Base-by-base conservation (phyloP, 2,888 invertebrate species). In the Pammene aurita region DNA sequence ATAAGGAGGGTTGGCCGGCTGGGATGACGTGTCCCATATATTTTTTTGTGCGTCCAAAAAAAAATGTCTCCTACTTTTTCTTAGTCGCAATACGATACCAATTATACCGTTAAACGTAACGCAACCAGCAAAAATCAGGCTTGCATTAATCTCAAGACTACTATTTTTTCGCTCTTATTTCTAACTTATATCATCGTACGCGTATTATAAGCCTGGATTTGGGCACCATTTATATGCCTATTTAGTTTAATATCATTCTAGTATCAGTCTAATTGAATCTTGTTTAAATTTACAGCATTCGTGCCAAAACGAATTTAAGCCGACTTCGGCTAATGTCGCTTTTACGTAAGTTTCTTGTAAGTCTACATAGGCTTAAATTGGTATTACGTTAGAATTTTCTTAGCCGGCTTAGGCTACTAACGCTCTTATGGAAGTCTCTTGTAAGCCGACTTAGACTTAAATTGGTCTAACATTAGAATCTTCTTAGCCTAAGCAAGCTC, bases 141-240 rank as follows among this genome's bases (percentile, higher is more conserved):
- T 48, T 48, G 14, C 5, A 48, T 14, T 16, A 11, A 16, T 48
- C 48, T 48, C 10, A 48, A 48, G 48, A 48, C 48, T 48, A 48
- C 10, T 14, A 14, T 14, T 48, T 48, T n/a, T 48, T 48, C 13
- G 48, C 48, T 48, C 48, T 48, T 48, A 48, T 48, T 7, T 48
- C 16, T 7, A 14, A 14, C 14, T 16, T 48, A 48, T 48, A 48
- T 48, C 48, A 48, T 14, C 48, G 14, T 14, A n/a, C n/a, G n/a
- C n/a, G n/a, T n/a, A n/a, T n/a, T n/a, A 48, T 48, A 48, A 48
- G 48, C 48, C 48, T 14, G 48, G 14, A 48, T 48, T 48, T 48
- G 48, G 48, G 48, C 48, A 48, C 48, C 14, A 48, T 14, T 48
- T 48, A 48, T 48, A 48, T 14, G 48, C 48, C 7, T 48, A 13